A percentile compares a stretch with the other conserved stretches of the same genome.
phyloP scores from a whole-genome alignment of 2,113 vertebrate species.

The Charina bottae region DNA sequence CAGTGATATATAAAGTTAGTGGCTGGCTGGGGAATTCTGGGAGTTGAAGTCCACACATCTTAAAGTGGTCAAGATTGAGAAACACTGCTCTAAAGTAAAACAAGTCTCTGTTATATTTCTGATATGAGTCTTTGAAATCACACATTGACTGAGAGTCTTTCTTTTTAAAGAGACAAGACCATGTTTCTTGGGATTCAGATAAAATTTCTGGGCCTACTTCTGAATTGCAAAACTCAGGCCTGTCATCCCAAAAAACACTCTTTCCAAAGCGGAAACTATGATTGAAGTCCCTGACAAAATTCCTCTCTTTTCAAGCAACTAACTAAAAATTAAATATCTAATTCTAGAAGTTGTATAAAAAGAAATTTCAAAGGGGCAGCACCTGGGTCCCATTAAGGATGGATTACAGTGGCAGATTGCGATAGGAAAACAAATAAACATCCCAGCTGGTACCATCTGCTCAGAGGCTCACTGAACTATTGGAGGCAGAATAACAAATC shows the following conservation, averaged over 20 bases:
- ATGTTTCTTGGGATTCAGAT: not conserved
- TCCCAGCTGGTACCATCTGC: constrained; percentile 1
- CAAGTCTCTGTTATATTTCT: not conserved
- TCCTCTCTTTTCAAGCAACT: not conserved
- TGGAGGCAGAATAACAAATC: not conserved
- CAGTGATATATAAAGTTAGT: not conserved
- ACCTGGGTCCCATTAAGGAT: constrained; percentile 10
- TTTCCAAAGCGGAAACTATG: not conserved
- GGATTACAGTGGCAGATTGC: constrained; percentile 2
- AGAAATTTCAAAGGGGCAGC: constrained; percentile 4
- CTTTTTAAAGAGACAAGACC: accelerated
- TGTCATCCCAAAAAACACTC: not conserved
- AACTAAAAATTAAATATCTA: not conserved
- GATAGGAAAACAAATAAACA: not conserved
- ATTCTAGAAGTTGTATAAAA: constrained; percentile 1
- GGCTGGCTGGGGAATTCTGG: too few relatives aligned
- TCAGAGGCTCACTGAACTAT: not conserved
- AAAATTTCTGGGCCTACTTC: not conserved
- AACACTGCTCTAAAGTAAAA: not conserved
- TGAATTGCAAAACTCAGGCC: not conserved
- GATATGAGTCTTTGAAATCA: not conserved
- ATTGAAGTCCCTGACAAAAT: not conserved
- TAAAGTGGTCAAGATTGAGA: too few relatives aligned
- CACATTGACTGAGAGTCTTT: not conserved
- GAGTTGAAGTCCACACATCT: too few relatives aligned